Evolutionary conservation across 2,113 vertebrate species (phyloP), one percentile per base, ranked within the genome.

Genomic region (Gymnocephalus cernua): DNA sequence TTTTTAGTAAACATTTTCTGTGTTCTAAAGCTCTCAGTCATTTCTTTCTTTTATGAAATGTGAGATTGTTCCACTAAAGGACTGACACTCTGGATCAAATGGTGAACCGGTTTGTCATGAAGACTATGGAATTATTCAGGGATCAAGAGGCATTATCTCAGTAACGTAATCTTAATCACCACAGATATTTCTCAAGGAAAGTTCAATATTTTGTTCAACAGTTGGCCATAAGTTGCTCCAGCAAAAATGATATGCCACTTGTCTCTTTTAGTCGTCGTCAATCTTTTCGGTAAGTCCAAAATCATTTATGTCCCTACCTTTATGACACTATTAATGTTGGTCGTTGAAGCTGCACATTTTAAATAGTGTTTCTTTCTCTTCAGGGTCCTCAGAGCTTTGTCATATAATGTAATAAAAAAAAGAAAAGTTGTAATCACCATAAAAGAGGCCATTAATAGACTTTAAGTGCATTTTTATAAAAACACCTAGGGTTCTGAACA

Each of bases 201-300:
- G 58, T 35, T 70, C 19, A 32, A 21, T 15, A 44, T 78, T 51
- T 68, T 35, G 21, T 82, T 45, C 41, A 29, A 25, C 51, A 1
- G 70, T 56, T 27, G 56, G 19, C n/a, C 9, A 15, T 44, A 74
- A 70, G 67, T 84, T 79, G n/a, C 32, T 79, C 23, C 64, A 6
- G 68, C 25, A 71, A 75, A 79, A 47, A 90, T 86, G 50, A 70
- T 76, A 25, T 32, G 21, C 23, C 41, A 62, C 47, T 57, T 89
- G 25, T 57, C 32, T 83, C 23, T 92, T 38, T 25, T 91, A 2
- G 62, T 73, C 56, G 38, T 93, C 51, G 27, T 91, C 86, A 62
- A 76, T 63, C 75, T 94, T 62, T 87, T 86, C 3, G 92, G 95
- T 95, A 72, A 93, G 94, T 87, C 2, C 25, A 23, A 57, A 45